These are phyloP conservation scores for Coelogynopora nodosa DNA, from an alignment of 2,888 invertebrate genomes.

Conservation along the genomic window DNA sequence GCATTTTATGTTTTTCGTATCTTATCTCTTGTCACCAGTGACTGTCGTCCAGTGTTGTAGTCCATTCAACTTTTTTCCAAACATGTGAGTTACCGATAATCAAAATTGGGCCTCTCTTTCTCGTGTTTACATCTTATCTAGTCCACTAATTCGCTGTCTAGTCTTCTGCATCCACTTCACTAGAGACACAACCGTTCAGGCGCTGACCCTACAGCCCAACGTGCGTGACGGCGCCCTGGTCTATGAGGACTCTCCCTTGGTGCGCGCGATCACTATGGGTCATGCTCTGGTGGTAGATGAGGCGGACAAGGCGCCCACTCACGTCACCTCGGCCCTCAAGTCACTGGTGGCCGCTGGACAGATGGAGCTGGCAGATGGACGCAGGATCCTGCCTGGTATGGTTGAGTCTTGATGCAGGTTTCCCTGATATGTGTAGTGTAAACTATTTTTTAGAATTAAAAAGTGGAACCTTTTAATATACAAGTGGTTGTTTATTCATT, in stretches of 20 bases:
- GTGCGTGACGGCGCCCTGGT: constrained; percentile 80
- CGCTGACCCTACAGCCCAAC: constrained; percentile 81
- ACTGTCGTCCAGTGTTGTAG: no score
- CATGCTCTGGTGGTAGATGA: constrained; percentile 90
- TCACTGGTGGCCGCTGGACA: constrained; percentile 90
- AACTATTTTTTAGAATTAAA: no score
- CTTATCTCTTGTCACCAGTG: no score
- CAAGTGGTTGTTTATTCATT: no score
- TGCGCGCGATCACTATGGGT: constrained; percentile 77
- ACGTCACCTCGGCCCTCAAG: constrained; percentile 90
- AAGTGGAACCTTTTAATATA: no score
- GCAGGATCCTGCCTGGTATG: constrained; percentile 71
- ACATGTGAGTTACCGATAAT: no score
- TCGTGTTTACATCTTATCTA: no score
- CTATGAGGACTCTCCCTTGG: constrained; percentile 89
- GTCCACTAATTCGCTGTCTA: background rate
- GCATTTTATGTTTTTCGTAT: no score
- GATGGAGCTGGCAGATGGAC: constrained; percentile 88
- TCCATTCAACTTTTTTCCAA: no score
- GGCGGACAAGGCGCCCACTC: constrained; percentile 93
- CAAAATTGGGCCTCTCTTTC: no score
- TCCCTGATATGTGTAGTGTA: no score
- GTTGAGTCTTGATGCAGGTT: background rate
- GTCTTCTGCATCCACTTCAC: background rate
- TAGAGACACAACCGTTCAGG: constrained; percentile 90